Conservation (phyloP, 2,113 vertebrate genomes). For the Microcebus tavaratra region DNA sequence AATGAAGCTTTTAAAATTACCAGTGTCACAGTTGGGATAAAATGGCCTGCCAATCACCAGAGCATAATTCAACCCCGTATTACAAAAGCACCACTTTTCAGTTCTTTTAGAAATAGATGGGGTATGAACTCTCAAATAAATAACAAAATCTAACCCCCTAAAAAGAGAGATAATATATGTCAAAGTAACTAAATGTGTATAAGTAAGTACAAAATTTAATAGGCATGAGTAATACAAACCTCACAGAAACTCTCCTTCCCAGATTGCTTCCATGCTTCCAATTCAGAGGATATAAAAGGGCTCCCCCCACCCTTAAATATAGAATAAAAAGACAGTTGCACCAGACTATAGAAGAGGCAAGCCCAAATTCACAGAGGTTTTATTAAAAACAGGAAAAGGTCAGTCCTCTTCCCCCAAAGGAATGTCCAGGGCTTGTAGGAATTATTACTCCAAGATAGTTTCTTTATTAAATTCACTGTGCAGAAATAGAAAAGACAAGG, state of each 20-base stretch:
- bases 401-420: conserved; percentile 75
- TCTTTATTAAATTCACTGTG: conserved; percentile 81
- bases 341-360: conserved; percentile 55
- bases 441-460: conserved; percentile 78
- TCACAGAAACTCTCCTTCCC: conserved; percentile 3
- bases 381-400: conserved; percentile 80
- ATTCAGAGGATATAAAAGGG: conserved; percentile 48
- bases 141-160: not conserved
- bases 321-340: conserved; percentile 63
- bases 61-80: not conserved
- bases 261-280: not conserved
- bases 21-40: conserved; percentile 30
- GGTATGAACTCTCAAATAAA: conserved; percentile 5
- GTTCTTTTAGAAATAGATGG: not conserved
- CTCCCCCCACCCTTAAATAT: conserved; percentile 27
- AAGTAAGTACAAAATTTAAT: not conserved
- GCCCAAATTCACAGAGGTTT: conserved; percentile 75
- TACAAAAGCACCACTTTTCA: not conserved
- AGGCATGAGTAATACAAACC: not conserved
- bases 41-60: conserved; percentile 19
- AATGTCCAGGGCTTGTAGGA: conserved; percentile 74
- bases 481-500: conserved; percentile 54
- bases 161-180: not conserved
- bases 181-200: not conserved
- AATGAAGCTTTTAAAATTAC: conserved; percentile 55